Evolutionary conservation across 2,888 invertebrate genomes (phyloP).

Genomic region (Glyphotaelius pellucidus): DNA sequence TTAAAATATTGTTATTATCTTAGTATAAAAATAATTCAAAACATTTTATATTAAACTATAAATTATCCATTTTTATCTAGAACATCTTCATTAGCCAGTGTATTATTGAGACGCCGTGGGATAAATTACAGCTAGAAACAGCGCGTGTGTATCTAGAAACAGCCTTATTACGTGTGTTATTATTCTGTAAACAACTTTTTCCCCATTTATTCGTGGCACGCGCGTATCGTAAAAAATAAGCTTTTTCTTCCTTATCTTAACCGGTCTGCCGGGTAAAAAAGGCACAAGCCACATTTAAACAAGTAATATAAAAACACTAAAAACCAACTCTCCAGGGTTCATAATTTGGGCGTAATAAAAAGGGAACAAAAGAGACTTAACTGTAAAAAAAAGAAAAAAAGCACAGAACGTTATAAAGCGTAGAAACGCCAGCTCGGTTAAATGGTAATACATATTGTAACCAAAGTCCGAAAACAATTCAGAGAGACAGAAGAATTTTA

Average conservation of each 20-base stretch:
- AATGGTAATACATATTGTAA: background rate
- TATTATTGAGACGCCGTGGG: background rate
- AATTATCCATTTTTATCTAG: background rate
- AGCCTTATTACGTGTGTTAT: background rate
- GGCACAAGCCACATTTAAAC: background rate
- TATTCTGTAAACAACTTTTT: slow-evolving; percentile 13
- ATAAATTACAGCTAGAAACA: background rate
- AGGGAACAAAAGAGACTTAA: slow-evolving; percentile 54
- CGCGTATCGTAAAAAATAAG: slow-evolving; percentile 22
- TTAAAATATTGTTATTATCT: no score
- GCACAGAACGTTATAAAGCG: background rate
- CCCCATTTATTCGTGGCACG: background rate
- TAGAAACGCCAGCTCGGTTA: background rate
- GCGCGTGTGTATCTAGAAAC: background rate
- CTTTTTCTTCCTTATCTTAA: slow-evolving; percentile 26
- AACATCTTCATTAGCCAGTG: background rate
- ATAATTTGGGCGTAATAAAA: slow-evolving; percentile 52
- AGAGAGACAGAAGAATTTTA: background rate
- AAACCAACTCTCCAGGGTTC: slow-evolving; percentile 9
- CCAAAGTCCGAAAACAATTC: background rate
- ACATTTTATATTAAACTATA: no score
- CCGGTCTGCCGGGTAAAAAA: slow-evolving; percentile 44
- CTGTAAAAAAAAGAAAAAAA: slow-evolving; percentile 39
- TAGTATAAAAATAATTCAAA: no score
- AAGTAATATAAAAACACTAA: slow-evolving; percentile 24